phyloP scores from a whole-genome alignment of 2,113 vertebrate genomes.

The Eclectus roratus region DNA sequence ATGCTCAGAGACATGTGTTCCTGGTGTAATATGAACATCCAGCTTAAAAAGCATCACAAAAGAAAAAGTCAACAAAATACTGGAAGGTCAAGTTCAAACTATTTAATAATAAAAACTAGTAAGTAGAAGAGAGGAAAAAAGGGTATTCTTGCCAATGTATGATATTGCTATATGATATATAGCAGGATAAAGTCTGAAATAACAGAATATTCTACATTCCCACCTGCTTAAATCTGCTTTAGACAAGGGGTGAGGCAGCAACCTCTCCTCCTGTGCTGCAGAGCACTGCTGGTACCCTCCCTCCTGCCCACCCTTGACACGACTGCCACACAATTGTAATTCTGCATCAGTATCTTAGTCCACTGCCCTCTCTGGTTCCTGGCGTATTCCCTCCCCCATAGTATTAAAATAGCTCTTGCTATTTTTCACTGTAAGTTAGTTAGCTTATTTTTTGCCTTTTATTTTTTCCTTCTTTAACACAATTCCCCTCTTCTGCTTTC shows the following conservation, averaged over 20 bases:
- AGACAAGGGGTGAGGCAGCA: neutral
- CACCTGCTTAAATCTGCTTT: neutral
- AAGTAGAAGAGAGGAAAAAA: neutral
- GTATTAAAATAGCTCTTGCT: accelerated
- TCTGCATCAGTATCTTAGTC: accelerated
- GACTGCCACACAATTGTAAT: no score
- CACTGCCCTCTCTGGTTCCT: neutral
- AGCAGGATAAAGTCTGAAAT: neutral
- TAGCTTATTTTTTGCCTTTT: no score
- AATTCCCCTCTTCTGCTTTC: neutral
- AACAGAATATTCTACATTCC: neutral
- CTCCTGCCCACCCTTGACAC: accelerated
- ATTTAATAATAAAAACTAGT: neutral
- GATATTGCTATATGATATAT: neutral
- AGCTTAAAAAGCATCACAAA: conserved; percentile 73
- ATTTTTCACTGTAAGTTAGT: neutral
- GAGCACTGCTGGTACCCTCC: neutral
- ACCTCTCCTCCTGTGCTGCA: accelerated
- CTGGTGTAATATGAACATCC: conserved; percentile 94
- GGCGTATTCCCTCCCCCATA: neutral
- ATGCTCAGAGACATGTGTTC: conserved; percentile 91
- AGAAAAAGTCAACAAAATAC: neutral
- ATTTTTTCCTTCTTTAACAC: no score
- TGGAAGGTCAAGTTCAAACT: neutral
- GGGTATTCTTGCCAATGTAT: neutral